Base-by-base conservation (phyloP, 2,888 invertebrate genomes). In the Chrysolina haemoptera region DNA sequence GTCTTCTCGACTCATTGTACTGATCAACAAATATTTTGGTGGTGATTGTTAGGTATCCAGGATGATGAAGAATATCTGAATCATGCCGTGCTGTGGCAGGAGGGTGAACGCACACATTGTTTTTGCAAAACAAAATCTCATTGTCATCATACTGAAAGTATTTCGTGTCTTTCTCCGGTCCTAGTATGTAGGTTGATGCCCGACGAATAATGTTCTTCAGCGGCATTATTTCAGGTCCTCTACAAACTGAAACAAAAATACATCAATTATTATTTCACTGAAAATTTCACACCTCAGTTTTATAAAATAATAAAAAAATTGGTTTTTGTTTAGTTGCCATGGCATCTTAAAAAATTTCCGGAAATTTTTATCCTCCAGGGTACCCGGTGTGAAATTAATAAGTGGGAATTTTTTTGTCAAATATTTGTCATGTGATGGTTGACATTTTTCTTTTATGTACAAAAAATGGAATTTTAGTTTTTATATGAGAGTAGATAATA, bases 81-180 rank as follows among this genome's bases (percentile, higher is more conserved):
- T 95, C 94, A 82, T 94, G 94, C 65, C 96, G 91, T 68, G 95
- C 92, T 76, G 95, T 91, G 0, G 95, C 94, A 64, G 97, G 96
- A 8, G 98, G 97, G 90, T 98, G 98, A 62, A 98, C 98, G 88
- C 98, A 98, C 46, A 98, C 97, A 88, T 98, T 98, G 87, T 98
- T 98, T 89, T 98, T 98, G 88, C 96, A 95, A 87, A 95, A 96
- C 66, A 96, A 89, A 75, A 95, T 92, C 89, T 96, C 96, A 84
- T 95, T 95, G 88, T 96, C 95, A 86, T 94, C 93, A 85, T 94
- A 95, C 62, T 90, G 90, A 78, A 90, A 90, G 82, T 91, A 90
- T 83, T 91, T 92, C 69, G 91, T 90, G 79, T 89, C 90, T 22
- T 83, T 82, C 76, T 93, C 94, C 4, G 91, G 89, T 64, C 95